phyloP scores from a whole-genome alignment of 2,888 invertebrate species.

The Tuberolachnus salignus region DNA sequence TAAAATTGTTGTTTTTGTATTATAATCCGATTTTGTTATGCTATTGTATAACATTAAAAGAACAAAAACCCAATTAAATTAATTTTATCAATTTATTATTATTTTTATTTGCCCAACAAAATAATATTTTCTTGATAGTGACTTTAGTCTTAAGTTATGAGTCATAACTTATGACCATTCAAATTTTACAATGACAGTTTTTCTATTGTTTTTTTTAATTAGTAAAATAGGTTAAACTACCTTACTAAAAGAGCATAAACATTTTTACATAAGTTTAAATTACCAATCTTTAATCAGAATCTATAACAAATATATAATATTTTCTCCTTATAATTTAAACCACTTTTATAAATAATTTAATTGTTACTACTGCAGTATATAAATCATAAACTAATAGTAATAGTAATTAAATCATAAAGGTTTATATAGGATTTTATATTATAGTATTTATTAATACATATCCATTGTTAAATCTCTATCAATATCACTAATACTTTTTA shows the following conservation, averaged over 20 bases:
- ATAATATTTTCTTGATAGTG: not conserved
- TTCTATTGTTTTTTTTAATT: not conserved
- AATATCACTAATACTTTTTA: constrained; percentile 11
- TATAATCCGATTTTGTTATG: not conserved
- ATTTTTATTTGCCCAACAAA: not conserved
- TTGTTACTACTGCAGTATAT: not conserved
- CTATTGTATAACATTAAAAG: not conserved
- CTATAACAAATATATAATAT: not conserved
- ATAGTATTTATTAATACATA: constrained; percentile 27
- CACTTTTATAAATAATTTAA: not conserved
- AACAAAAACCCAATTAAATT: not conserved
- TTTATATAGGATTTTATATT: not conserved
- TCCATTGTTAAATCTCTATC: not conserved
- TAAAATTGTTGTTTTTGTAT: not conserved
- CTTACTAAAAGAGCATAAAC: not conserved
- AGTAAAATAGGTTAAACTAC: not conserved
- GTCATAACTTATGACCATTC: too few relatives aligned
- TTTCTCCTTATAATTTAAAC: not conserved
- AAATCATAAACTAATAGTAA: constrained; percentile 6
- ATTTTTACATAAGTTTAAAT: not conserved
- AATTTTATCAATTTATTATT: not conserved
- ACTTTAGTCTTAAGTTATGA: too few relatives aligned
- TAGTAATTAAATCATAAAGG: not conserved
- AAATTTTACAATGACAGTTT: not conserved
- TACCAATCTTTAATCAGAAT: not conserved